These are phyloP conservation scores for Melieria crassipennis DNA, from an alignment of 2,888 invertebrate species.

Conservation along the genomic window DNA sequence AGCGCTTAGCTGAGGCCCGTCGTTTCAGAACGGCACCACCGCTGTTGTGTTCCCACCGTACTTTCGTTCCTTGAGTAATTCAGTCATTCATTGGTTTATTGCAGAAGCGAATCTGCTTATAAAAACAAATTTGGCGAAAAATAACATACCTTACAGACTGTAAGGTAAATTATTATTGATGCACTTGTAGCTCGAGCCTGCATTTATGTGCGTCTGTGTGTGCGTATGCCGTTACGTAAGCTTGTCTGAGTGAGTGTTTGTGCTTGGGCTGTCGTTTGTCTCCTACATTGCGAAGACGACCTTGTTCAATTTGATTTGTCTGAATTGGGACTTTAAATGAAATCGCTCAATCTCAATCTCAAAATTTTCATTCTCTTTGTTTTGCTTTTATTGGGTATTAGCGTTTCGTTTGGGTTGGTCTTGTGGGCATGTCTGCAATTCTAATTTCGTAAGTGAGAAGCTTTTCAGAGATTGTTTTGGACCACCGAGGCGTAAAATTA, in stretches of 20 bases:
- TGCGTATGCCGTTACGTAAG: slow-evolving; percentile 2
- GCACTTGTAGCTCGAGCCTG: neutral
- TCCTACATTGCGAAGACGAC: neutral
- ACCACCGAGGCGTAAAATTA: too few relatives aligned
- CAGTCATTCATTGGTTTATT: slow-evolving; percentile 17
- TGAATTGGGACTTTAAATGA: slow-evolving; percentile 11
- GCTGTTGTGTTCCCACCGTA: too few relatives aligned
- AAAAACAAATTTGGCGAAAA: slow-evolving; percentile 14
- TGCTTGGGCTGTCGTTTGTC: neutral
- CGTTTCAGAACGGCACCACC: neutral
- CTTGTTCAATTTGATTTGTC: slow-evolving; percentile 3
- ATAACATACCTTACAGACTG: slow-evolving; percentile 31
- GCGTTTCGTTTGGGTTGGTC: too few relatives aligned
- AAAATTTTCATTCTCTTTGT: too few relatives aligned
- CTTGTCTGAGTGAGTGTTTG: neutral
- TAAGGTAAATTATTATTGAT: slow-evolving; percentile 30
- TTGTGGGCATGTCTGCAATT: too few relatives aligned
- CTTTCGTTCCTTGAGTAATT: neutral
- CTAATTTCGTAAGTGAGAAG: too few relatives aligned
- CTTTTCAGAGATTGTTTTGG: too few relatives aligned
- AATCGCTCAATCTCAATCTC: neutral
- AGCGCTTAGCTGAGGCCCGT: neutral
- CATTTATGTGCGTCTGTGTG: neutral
- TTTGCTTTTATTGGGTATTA: too few relatives aligned
- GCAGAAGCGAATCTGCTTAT: slow-evolving; percentile 23